Evolutionary conservation across 2,113 vertebrate genomes (phyloP), one percentile per base, ranked within the genome.

Genomic region (Reinhardtius hippoglossoides): DNA sequence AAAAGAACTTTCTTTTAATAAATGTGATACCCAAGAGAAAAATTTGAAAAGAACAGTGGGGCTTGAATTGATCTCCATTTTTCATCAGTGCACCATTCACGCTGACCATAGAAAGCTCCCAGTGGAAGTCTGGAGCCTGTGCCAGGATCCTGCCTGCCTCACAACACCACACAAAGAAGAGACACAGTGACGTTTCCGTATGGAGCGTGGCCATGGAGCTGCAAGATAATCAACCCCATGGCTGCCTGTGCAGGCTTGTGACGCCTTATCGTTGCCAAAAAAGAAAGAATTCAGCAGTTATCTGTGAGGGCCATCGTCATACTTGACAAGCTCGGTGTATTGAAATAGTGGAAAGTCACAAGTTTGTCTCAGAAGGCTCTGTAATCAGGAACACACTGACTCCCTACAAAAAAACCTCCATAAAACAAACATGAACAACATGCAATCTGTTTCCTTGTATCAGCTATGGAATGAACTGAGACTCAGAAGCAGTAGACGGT

Each of bases 1-100:
- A 60, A 79, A 75, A 56, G 6, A 24, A 3, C 0, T 37, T 65
- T 72, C 40, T 42, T 74, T 66, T 35, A 82, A 88, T 77, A 81
- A 81, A 79, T 66, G 66, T 76, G 48, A 64, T 70, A 82, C 71
- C 58, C 71, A 54, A 59, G 63, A 83, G 66, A 10, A 85, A 75
- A 75, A 78, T 10, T 54, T 54, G 66, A 89, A 85, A 81, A 74
- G 78, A 91, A 87, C 85, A 81, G 80, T 83, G 65, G 82, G 82
- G 70, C 70, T 66, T 65, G 44, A 84, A 88, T 85, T 83, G 87
- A 88, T 85, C 74, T 87, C 85, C 80, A 85, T 82, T 91, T 87
- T 87, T 89, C 87, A 92, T 92, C 87, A 92, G 84, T 21, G 71
- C 72, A 42, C 81, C 57, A 89, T 92, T 89, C 84, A 91, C 65